A percentile compares a stretch with the other conserved stretches of the same genome.
Conservation (phyloP, 2,797 vertebrate species). For the Glossophaga mutica region DNA sequence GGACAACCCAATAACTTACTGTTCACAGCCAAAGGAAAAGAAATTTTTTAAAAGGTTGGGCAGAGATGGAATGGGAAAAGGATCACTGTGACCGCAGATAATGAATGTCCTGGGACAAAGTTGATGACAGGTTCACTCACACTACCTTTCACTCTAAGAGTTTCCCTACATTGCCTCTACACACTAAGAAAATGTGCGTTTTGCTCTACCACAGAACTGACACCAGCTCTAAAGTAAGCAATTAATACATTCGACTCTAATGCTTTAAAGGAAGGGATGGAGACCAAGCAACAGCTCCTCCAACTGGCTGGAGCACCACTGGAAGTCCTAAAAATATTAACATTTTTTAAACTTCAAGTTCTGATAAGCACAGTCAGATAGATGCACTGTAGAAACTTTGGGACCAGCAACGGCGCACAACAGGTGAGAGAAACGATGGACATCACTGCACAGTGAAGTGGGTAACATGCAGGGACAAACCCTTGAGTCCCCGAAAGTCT, state of each 20-base stretch:
- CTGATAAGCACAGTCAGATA: slow-evolving; percentile 17
- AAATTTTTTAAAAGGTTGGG: not conserved
- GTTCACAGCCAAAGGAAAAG: slow-evolving; percentile 26
- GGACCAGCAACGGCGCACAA: slow-evolving; percentile 38
- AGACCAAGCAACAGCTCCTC: slow-evolving; percentile 59
- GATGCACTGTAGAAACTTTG: slow-evolving; percentile 43
- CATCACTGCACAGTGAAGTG: not conserved
- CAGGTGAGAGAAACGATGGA: slow-evolving; percentile 44
- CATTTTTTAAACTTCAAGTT: slow-evolving; percentile 41
- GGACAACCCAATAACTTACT: not conserved
- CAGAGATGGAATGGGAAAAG: not conserved
- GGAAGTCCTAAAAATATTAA: slow-evolving; percentile 22
- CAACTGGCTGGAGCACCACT: slow-evolving; percentile 30
- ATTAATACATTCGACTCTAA: slow-evolving; percentile 47
- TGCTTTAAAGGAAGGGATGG: not conserved
- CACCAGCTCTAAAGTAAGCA: slow-evolving; percentile 31
- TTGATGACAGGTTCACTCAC: not conserved
- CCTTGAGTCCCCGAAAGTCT: not conserved
- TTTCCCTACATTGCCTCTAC: not conserved
- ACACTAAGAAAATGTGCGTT: slow-evolving; percentile 1
- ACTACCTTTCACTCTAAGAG: not conserved
- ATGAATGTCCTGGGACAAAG: not conserved
- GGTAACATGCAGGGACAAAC: not conserved
- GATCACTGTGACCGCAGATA: not conserved
- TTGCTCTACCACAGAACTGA: not conserved